phyloP scores from a whole-genome alignment of 2,113 vertebrate species.

The Chloropsis cyanopogon region DNA sequence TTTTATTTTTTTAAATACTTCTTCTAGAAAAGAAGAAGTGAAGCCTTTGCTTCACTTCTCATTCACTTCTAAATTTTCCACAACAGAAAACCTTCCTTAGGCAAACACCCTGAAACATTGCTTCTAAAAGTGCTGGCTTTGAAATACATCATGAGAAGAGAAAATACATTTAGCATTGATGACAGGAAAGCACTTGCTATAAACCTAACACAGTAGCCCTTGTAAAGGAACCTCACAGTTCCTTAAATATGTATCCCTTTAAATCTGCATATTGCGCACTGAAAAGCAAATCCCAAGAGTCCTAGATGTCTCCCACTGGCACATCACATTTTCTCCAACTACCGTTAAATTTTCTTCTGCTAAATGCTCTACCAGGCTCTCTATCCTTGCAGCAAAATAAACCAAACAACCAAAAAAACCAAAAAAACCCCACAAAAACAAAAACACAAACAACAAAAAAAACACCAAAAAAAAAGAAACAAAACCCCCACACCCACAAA shows the following conservation, averaged over 20 bases:
- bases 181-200: not conserved
- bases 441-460: not conserved
- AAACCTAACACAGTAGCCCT: not conserved
- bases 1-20: not conserved
- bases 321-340: not conserved
- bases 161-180: not conserved
- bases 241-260: not conserved
- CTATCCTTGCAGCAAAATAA: not conserved
- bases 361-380: not conserved
- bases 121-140: not conserved
- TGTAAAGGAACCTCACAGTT: not conserved
- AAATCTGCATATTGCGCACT: not conserved
- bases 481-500: not conserved
- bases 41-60: not conserved
- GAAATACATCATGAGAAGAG: not conserved
- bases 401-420: not conserved
- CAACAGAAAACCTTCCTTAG: not conserved
- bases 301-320: not conserved
- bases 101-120: not conserved
- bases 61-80: not conserved
- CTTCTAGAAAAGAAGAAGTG: not conserved
- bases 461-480: not conserved
- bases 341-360: not conserved
- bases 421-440: not conserved
- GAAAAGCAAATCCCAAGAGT: not conserved